phyloP scores from a whole-genome alignment of 2,888 invertebrate genomes.

The Epirrita christyi region DNA sequence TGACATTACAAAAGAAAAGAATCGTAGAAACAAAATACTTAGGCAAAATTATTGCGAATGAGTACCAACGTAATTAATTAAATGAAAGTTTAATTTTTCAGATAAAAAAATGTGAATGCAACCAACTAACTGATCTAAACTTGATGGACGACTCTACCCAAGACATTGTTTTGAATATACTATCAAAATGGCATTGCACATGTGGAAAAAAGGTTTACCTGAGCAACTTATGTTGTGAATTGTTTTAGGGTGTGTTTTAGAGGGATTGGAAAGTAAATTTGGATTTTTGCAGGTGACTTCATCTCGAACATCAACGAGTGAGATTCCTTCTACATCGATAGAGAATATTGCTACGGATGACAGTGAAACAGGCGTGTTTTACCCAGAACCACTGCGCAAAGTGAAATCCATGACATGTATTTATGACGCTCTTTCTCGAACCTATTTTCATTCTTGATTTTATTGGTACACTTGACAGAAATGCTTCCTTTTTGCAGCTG shows the following conservation, averaged over 20 bases:
- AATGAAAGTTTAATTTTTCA: conserved; percentile 39
- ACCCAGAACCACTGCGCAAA: conserved; percentile 60
- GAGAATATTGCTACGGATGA: conserved; percentile 50
- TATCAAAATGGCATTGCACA: conserved; percentile 75
- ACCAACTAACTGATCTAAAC: conserved; percentile 67
- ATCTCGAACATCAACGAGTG: conserved; percentile 72
- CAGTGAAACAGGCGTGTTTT: conserved; percentile 44
- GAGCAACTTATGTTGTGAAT: neutral
- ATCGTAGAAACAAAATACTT: too few species aligned
- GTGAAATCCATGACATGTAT: conserved; percentile 56
- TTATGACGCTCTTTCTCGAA: neutral
- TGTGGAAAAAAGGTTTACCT: conserved; percentile 71
- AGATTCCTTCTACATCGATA: conserved; percentile 55
- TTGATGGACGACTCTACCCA: conserved; percentile 71
- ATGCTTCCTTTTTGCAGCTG: conserved; percentile 46
- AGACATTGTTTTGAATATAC: conserved; percentile 71
- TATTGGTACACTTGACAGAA: neutral
- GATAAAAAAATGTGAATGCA: conserved; percentile 79
- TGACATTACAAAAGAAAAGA: neutral
- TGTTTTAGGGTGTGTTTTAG: neutral
- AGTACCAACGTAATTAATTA: too few species aligned
- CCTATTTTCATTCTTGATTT: neutral
- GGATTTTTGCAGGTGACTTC: conserved; percentile 58
- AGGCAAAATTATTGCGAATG: too few species aligned
- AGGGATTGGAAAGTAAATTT: neutral